phyloP scores from a whole-genome alignment of 1,140 invertebrate species.

The Semibalanus balanoides region DNA sequence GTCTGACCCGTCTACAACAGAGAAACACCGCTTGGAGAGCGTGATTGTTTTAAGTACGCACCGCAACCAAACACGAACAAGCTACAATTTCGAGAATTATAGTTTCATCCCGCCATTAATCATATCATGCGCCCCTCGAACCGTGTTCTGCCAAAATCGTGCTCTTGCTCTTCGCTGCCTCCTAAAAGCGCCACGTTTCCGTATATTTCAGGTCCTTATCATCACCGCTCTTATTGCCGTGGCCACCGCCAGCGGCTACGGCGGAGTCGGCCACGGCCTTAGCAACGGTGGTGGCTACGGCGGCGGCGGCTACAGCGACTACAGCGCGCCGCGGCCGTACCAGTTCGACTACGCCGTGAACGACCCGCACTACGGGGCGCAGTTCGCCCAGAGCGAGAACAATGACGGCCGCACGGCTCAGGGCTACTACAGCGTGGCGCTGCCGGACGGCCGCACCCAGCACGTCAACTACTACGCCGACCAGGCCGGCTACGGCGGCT shows the following conservation, averaged over 20 bases:
- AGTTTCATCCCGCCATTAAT: too few species aligned
- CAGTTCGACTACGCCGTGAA: constrained; percentile 19
- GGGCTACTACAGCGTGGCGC: constrained; percentile 20
- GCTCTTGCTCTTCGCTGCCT: too few species aligned
- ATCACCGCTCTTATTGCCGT: not conserved
- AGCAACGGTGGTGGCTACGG: constrained; percentile 21
- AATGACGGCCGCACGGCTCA: constrained; percentile 18
- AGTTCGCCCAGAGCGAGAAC: constrained; percentile 18
- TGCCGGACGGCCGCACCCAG: constrained; percentile 24
- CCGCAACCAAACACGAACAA: too few species aligned
- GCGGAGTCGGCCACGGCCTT: too few species aligned
- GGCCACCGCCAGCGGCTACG: not conserved
- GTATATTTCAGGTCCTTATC: not conserved
- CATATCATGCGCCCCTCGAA: too few species aligned
- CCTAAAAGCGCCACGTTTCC: too few species aligned
- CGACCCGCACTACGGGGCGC: constrained; percentile 16
- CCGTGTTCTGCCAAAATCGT: too few species aligned
- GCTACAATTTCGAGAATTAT: too few species aligned
- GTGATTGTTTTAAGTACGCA: too few species aligned
- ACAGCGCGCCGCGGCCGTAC: constrained; percentile 20
- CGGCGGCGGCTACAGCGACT: constrained; percentile 23
- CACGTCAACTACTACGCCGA: constrained; percentile 20
- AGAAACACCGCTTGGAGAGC: too few species aligned
- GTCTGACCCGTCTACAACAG: too few species aligned
- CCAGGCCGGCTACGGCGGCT: constrained; percentile 14